Percentiles rank a stretch among this genome's conserved stretches.
These are phyloP conservation scores for Cassiopea andromeda DNA, from an alignment of 30 jellyfish, hydroid and myxozoan species.

Conservation along the genomic window DNA sequence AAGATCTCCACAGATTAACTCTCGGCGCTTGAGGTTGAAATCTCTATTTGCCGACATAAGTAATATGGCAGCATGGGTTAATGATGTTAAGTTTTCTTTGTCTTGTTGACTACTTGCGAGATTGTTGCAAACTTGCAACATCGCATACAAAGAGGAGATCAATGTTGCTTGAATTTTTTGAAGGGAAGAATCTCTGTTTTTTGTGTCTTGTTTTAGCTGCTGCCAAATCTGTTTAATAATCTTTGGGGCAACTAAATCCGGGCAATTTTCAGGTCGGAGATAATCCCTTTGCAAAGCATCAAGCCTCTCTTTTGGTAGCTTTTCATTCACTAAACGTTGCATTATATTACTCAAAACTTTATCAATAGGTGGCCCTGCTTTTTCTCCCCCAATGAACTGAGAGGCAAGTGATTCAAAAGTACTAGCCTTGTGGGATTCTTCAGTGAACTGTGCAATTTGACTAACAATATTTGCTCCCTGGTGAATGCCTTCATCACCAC, in stretches of 20 bases:
- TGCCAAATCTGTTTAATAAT: slow-evolving; percentile 9
- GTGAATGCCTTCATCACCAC: neutral
- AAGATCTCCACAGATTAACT: no score
- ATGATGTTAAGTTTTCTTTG: neutral
- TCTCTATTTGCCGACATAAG: neutral
- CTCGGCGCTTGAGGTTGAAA: no score
- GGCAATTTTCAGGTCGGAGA: slow-evolving; percentile 30
- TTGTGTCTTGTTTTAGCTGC: slow-evolving; percentile 5
- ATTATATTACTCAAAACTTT: slow-evolving; percentile 35
- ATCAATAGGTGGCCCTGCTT: slow-evolving; percentile 40
- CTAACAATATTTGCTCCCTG: slow-evolving; percentile 17
- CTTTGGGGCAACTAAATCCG: slow-evolving; percentile 32
- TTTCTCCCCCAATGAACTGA: slow-evolving; percentile 18
- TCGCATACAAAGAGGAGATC: slow-evolving; percentile 23
- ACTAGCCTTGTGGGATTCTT: neutral
- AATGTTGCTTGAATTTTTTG: neutral
- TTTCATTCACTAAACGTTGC: slow-evolving; percentile 12
- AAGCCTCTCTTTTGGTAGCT: slow-evolving; percentile 36
- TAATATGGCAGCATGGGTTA: slow-evolving; percentile 6
- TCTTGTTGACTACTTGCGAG: slow-evolving; percentile 4
- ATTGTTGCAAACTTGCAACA: slow-evolving; percentile 42
- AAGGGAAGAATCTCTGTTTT: neutral
- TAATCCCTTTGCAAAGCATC: slow-evolving; percentile 24
- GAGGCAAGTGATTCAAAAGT: slow-evolving; percentile 27
- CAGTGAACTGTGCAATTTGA: neutral